These are phyloP conservation scores for Girardinus metallicus DNA, from an alignment of 2,797 vertebrate species.

Conservation along the genomic window DNA sequence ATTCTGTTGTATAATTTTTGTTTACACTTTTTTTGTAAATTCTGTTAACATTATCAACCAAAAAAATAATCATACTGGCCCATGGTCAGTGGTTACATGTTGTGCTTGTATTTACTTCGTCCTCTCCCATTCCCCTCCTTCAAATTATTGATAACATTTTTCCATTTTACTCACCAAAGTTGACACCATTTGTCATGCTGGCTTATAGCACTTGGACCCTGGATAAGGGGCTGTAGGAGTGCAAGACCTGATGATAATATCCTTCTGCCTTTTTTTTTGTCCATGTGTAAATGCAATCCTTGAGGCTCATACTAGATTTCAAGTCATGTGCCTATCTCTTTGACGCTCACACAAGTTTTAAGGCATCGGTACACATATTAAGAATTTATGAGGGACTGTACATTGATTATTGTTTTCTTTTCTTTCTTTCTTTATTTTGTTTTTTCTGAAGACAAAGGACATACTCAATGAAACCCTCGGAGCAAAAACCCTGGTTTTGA, in stretches of 20 bases:
- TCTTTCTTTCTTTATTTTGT: background rate
- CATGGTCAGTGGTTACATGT: background rate
- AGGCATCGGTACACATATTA: slow-evolving; percentile 3
- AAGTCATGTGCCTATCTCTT: slow-evolving; percentile 23
- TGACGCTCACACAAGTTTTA: slow-evolving; percentile 25
- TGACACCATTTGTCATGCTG: slow-evolving; percentile 71
- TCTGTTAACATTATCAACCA: background rate
- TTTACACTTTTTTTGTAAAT: background rate
- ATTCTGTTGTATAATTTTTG: background rate
- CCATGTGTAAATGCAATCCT: slow-evolving; percentile 57
- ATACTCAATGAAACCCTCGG: slow-evolving; percentile 38
- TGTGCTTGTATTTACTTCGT: slow-evolving; percentile 36
- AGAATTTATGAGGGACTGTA: slow-evolving; percentile 25
- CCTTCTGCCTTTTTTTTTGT: slow-evolving; percentile 48
- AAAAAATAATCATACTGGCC: background rate
- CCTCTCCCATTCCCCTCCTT: slow-evolving; percentile 13
- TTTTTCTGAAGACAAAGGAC: slow-evolving; percentile 42
- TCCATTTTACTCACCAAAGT: slow-evolving; percentile 29
- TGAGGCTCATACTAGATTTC: slow-evolving; percentile 47
- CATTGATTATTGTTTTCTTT: slow-evolving; percentile 24
- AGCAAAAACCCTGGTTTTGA: slow-evolving; percentile 49
- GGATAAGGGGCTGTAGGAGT: slow-evolving; percentile 40
- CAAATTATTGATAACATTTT: slow-evolving; percentile 11
- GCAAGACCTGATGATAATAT: slow-evolving; percentile 37
- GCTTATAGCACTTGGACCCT: slow-evolving; percentile 61